Evolutionary conservation across 2,888 invertebrate species (phyloP), one percentile per base, ranked within the genome.

Genomic region (Pegoplata infirma): DNA sequence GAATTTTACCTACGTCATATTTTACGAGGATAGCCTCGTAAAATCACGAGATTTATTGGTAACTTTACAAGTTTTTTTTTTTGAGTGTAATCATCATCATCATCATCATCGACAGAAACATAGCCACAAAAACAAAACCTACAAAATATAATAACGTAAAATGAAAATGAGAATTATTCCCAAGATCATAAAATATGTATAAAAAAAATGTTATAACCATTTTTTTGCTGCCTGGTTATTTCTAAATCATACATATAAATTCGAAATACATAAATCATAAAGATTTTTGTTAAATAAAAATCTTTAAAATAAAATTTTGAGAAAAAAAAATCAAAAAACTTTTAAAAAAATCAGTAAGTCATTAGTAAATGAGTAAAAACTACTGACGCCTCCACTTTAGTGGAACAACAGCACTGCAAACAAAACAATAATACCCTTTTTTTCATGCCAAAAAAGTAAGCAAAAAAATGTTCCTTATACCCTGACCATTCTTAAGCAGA

Each of bases 311-410:
- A 40, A n/a, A n/a, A n/a, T n/a, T n/a, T n/a, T n/a, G n/a, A n/a
- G n/a, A n/a, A n/a, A n/a, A 40, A 17, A 51, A 58, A 19, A 36
- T 32, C 0, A 40, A 55, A 58, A 49, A 32, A 25, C 1, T 56
- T 8, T 28, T 8, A 56, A 63, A 73, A 80, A 84, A 83, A 85
- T 85, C 86, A 84, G 83, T 82, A 83, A 82, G 84, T 86, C 86
- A 87, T 86, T 87, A 87, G 85, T 82, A 85, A 86, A 86, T 87
- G 85, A 84, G 82, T 82, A 64, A 49, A 76, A 80, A 81, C 82
- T 80, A 81, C 81, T 75, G 71, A 79, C 79, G 79, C 79, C 79
- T 79, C 64, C 64, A 68, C 14, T 64, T 51, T 58, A 3, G 12
- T 7, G 14, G n/a, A n/a, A 16, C 16, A 55, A 36, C 61, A 64